Conservation (phyloP, 2,888 invertebrate species). For the Steinernema hermaphroditum region DNA sequence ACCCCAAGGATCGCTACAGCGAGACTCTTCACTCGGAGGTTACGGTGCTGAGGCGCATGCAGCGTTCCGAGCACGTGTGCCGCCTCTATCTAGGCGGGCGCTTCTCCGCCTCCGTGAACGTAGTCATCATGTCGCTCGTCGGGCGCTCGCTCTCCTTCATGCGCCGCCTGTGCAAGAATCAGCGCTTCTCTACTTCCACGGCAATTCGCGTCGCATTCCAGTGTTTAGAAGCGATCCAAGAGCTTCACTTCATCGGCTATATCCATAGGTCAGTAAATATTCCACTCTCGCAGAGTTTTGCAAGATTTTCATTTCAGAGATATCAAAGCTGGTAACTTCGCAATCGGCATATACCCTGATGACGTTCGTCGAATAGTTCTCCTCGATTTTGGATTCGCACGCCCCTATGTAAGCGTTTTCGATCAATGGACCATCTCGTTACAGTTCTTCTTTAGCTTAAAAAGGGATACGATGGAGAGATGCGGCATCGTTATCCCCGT, state of each 20-base stretch:
- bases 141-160: constrained; percentile 49
- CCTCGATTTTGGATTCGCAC: constrained; percentile 36
- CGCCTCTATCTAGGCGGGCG: constrained; percentile 44
- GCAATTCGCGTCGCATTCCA: constrained; percentile 50
- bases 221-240: constrained; percentile 41
- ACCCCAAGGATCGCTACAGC: constrained; percentile 30
- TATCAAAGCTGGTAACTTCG: constrained; percentile 51
- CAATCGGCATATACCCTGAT: constrained; percentile 12
- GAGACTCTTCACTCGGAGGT: constrained; percentile 35
- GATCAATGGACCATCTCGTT: too few species aligned
- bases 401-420: constrained; percentile 19
- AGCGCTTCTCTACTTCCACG: constrained; percentile 53
- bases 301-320: constrained; percentile 32
- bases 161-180: constrained; percentile 48
- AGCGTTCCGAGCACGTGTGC: constrained; percentile 49
- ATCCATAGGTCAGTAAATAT: constrained; percentile 45
- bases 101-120: constrained; percentile 41
- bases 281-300: background rate
- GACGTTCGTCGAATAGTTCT: constrained; percentile 3
- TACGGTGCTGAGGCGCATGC: constrained; percentile 41
- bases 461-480: background rate
- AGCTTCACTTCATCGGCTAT: constrained; percentile 47
- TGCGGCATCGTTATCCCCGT: constrained; percentile 36
- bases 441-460: background rate
- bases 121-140: constrained; percentile 55